Base-by-base conservation (phyloP, 2,888 invertebrate species). In the Meghimatium bilineatum region DNA sequence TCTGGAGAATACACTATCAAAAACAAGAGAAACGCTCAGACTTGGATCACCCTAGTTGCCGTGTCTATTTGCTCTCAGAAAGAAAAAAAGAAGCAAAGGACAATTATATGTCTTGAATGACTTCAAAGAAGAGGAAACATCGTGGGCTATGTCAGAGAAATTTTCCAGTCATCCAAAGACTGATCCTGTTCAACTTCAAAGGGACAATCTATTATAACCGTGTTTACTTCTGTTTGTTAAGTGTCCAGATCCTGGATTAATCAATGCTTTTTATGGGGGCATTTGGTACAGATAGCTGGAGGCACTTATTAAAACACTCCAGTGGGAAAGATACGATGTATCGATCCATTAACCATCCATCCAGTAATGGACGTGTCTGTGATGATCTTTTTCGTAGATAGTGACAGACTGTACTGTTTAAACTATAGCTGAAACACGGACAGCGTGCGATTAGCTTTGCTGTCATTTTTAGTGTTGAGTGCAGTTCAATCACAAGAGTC, bases 151-250 rank as follows among this genome's bases (percentile, higher is more conserved):
- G 36, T 60, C 26, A 34, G 34, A 6, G 36, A 36, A 34, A 60
- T n/a, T 36, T 56, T 14, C 44, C 60, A 75, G 77, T n/a, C 60
- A 12, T 60, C 29, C 26, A n/a, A n/a, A n/a, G n/a, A n/a, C n/a
- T n/a, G n/a, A n/a, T n/a, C n/a, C n/a, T n/a, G n/a, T n/a, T n/a
- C 77, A 63, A 63, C 77, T 63, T 77, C 77, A 77, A 77, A 77
- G 77, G 77, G 36, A 32, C 38, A 63, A 77, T 77, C 77, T 36
- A 63, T 63, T 60, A 63, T 63, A 77, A 63, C 77, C 34, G 29
- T 76, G 76, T 76, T 77, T 63, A 77, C 63, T 36, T 77, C 3
- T 72, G 38, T 63, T 36, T 77, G 60, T 34, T 60, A 2, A 36
- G 23, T 20, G 63, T 36, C 12, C 23, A 63, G 77, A 63, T 77